phyloP scores from a whole-genome alignment of 2,113 vertebrate species.

The Baryphthengus martii region DNA sequence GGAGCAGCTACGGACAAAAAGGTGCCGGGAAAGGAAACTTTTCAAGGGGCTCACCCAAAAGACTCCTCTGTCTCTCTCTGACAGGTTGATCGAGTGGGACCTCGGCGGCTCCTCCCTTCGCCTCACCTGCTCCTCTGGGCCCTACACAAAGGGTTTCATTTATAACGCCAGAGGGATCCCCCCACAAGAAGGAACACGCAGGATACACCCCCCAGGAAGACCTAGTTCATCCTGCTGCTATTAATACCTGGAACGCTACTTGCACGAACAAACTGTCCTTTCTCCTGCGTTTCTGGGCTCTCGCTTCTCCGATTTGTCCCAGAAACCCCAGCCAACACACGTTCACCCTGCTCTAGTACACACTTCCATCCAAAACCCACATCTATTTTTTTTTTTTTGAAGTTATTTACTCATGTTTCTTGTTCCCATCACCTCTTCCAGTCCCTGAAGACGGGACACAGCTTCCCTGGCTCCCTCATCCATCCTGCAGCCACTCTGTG shows the following conservation, averaged over 20 bases:
- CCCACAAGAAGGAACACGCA: neutral
- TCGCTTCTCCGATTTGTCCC: neutral
- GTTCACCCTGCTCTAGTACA: neutral
- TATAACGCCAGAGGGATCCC: neutral
- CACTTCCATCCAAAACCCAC: neutral
- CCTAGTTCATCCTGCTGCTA: neutral
- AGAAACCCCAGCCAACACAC: constrained; percentile 44
- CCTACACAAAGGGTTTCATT: neutral
- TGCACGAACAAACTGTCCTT: neutral
- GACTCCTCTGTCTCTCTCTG: neutral
- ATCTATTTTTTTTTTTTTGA: neutral
- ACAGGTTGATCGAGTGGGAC: neutral
- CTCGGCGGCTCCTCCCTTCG: neutral
- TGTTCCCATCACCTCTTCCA: neutral
- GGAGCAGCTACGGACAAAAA: neutral
- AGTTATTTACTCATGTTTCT: neutral
- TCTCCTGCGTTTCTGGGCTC: constrained; percentile 22
- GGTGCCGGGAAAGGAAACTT: neutral
- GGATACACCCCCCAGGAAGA: neutral
- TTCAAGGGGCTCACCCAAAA: neutral
- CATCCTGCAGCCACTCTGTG: neutral
- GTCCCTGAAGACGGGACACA: neutral
- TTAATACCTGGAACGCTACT: constrained; percentile 18
- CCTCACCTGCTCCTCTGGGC: neutral
- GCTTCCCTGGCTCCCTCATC: neutral